Conservation (phyloP, 2,113 vertebrate species). For the Pygathrix nemaeus region DNA sequence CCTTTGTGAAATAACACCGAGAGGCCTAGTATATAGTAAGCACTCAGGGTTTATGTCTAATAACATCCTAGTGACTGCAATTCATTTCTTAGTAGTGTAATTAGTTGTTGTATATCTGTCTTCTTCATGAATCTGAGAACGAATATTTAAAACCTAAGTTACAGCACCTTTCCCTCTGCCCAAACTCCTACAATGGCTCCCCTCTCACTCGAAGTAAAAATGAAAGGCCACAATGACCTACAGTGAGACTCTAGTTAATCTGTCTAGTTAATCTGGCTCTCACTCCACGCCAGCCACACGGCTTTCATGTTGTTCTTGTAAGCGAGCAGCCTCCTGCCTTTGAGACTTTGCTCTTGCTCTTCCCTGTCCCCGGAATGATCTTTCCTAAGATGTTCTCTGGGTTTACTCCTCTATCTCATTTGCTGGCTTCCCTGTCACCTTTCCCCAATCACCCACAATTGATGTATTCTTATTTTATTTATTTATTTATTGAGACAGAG, state of each 20-base stretch:
- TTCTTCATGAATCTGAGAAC: not conserved
- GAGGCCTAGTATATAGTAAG: not conserved
- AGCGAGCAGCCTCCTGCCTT: not conserved
- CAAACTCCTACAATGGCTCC: not conserved
- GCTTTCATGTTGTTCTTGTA: not conserved
- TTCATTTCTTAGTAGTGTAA: not conserved
- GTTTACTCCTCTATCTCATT: not conserved
- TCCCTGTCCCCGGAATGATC: not conserved
- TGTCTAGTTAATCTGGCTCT: not conserved
- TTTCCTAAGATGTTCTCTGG: accelerated
- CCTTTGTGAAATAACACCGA: not conserved
- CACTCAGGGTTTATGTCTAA: not conserved
- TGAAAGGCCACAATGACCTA: not conserved
- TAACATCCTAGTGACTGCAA: not conserved
- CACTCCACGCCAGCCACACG: accelerated
- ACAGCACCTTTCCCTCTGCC: not conserved
- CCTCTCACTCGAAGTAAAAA: not conserved
- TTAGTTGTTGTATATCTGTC: not conserved
- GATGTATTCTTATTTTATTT: no score
- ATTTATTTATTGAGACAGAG: no score
- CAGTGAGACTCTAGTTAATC: no score
- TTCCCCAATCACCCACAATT: not conserved
- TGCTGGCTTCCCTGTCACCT: not conserved
- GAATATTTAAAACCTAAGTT: not conserved
- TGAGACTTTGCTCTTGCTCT: not conserved